phyloP scores from a whole-genome alignment of 1,140 invertebrate species.

The Marisa cornuarietis region DNA sequence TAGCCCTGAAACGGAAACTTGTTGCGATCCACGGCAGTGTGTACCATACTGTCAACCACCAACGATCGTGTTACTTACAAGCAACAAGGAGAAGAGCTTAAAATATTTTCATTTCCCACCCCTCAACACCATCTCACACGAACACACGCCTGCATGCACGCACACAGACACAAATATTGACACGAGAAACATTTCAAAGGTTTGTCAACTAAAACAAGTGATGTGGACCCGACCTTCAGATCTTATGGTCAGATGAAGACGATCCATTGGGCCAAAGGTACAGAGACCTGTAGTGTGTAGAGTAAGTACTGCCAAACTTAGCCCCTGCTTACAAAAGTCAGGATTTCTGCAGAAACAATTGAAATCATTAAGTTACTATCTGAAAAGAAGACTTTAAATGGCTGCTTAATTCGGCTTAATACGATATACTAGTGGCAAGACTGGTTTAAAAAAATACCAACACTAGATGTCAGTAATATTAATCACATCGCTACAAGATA shows the following conservation, averaged over 20 bases:
- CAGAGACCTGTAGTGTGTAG: too few relatives aligned
- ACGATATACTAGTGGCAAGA: too few relatives aligned
- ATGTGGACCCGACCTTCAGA: not conserved
- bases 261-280: not conserved
- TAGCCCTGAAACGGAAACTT: not conserved
- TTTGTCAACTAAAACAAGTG: not conserved
- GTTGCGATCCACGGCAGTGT: not conserved
- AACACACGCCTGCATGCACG: not conserved
- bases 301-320: too few relatives aligned
- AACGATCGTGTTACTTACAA: not conserved
- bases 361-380: too few relatives aligned
- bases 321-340: too few relatives aligned
- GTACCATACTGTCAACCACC: not conserved
- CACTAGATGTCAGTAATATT: too few relatives aligned
- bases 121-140: not conserved
- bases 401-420: too few relatives aligned
- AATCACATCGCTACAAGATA: too few relatives aligned
- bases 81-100: too few relatives aligned
- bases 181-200: not conserved
- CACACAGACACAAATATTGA: not conserved
- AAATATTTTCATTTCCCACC: constrained; percentile 3
- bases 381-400: too few relatives aligned
- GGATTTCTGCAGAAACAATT: too few relatives aligned
- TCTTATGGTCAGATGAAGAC: not conserved
- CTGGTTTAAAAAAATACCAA: too few relatives aligned